Conservation (phyloP, 2,113 vertebrate species). For the Corvus cornix region DNA sequence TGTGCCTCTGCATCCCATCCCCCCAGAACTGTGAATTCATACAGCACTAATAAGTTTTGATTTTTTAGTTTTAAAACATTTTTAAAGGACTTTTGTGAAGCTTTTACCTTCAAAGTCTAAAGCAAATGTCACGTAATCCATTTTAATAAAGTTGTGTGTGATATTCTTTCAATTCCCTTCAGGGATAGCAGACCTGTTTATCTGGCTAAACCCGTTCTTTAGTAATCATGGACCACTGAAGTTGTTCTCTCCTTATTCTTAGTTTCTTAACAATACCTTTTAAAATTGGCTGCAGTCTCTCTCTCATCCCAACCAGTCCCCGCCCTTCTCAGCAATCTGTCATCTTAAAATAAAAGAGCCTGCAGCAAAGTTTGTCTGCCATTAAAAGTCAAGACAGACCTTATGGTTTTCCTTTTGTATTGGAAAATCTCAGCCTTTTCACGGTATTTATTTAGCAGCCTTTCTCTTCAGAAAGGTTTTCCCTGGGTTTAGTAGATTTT, state of each 20-base stretch:
- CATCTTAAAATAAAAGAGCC: slow-evolving; percentile 71
- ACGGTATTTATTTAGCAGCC: slow-evolving; percentile 65
- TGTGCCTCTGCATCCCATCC: background rate
- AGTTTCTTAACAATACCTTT: slow-evolving; percentile 81
- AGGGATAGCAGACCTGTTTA: slow-evolving; percentile 73
- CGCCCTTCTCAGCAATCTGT: slow-evolving; percentile 68
- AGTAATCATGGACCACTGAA: slow-evolving; percentile 79
- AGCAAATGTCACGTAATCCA: slow-evolving; percentile 71
- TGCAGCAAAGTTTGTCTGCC: slow-evolving; percentile 63
- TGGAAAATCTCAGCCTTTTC: slow-evolving; percentile 65
- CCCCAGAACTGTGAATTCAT: slow-evolving; percentile 10
- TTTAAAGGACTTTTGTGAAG: background rate
- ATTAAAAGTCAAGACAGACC: slow-evolving; percentile 59
- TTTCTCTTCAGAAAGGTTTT: slow-evolving; percentile 55
- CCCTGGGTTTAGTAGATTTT: slow-evolving; percentile 32
- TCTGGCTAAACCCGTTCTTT: slow-evolving; percentile 84
- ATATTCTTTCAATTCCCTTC: slow-evolving; percentile 79
- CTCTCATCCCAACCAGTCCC: slow-evolving; percentile 54
- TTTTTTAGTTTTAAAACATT: background rate
- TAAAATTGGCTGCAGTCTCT: slow-evolving; percentile 73
- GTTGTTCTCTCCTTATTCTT: slow-evolving; percentile 80
- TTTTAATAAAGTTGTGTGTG: slow-evolving; percentile 83
- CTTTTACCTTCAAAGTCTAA: slow-evolving; percentile 68
- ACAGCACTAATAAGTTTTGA: background rate
- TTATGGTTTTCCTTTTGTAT: slow-evolving; percentile 66